Base-by-base conservation (phyloP, 2,113 vertebrate species). In the Raja brachyura region DNA sequence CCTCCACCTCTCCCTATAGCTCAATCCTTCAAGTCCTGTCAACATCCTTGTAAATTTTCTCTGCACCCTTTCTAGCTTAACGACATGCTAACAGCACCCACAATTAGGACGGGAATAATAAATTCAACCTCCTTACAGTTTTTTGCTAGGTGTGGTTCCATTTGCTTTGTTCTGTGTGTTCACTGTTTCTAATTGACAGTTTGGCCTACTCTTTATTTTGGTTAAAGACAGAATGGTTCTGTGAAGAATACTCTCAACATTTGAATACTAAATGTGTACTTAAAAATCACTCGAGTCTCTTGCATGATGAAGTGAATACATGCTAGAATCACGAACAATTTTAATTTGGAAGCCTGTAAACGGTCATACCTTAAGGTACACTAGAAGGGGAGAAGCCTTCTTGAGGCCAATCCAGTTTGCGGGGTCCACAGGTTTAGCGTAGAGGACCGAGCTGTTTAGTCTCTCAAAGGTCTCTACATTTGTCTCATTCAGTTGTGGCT, bases 351-450 rank as follows among this genome's bases (percentile, higher is more conserved):
- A 76, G 48, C 78, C 54, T 59, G 39, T 18, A 70, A 70, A 16
- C 10, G 7, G 77, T 90, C 93, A 97, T 96, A 99, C 99, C 97
- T 98, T 97, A 93, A 99, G 96, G 94, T 99, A 98, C 25, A 97
- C 96, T 81, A 99, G 97, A 93, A 99, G 94, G 5, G 98, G 96
- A 0, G 95, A 56, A 5, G 96, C 95, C 95, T 99, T 99, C 92
- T 94, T 95, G 93, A 99, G 95, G 94, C 99, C 99, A 31, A 99
- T 97, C 99, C 99, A 99, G 94, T 97, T 97, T 0, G 97, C 96
- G 59, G 98, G 98, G 94, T 99, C 98, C 76, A 98, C 95, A 0
- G 94, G 94, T 0, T 93, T 94, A 0, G 93, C 96, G 94, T 99
- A 99, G 79, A 99, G 97, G 33, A 97, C 93, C 48, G 98, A 98